These are phyloP conservation scores for Teleogryllus oceanicus DNA, from an alignment of 2,888 invertebrate species.

Conservation along the genomic window DNA sequence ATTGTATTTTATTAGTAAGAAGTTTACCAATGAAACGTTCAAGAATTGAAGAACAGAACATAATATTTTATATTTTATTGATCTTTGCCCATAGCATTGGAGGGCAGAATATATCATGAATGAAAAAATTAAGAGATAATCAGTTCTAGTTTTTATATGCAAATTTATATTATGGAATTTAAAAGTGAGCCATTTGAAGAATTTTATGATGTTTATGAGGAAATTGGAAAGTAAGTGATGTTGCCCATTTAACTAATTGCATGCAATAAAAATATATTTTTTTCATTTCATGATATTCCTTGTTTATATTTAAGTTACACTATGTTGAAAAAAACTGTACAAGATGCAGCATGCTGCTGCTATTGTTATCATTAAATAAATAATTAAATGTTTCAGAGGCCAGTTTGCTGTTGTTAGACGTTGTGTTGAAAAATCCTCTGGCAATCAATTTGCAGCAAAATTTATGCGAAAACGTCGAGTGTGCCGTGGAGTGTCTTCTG, in stretches of 20 bases:
- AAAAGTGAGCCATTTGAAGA: constrained; percentile 53
- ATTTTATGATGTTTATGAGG: constrained; percentile 53
- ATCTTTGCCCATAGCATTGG: no score
- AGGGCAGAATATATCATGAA: no score
- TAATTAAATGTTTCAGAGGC: constrained; percentile 51
- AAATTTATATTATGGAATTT: constrained; percentile 46
- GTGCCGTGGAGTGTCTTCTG: constrained; percentile 56
- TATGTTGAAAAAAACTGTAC: no score
- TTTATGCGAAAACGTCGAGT: constrained; percentile 59
- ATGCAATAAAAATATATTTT: not conserved
- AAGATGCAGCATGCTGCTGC: not conserved
- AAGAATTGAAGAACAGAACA: no score
- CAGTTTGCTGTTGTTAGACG: constrained; percentile 62
- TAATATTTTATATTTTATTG: no score
- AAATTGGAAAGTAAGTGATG: constrained; percentile 54
- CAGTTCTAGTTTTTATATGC: not conserved
- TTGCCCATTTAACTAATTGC: not conserved
- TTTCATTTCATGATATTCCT: no score
- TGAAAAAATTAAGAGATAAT: no score
- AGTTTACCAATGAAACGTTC: no score
- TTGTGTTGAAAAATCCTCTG: constrained; percentile 53
- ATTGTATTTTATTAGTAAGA: no score
- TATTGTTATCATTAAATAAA: not conserved
- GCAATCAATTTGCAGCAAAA: constrained; percentile 59
- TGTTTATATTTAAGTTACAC: no score